Percentiles rank a stretch among this genome's conserved stretches.
Evolutionary conservation across 1,140 invertebrate genomes (phyloP).

Genomic region (Papilio aristodemus): DNA sequence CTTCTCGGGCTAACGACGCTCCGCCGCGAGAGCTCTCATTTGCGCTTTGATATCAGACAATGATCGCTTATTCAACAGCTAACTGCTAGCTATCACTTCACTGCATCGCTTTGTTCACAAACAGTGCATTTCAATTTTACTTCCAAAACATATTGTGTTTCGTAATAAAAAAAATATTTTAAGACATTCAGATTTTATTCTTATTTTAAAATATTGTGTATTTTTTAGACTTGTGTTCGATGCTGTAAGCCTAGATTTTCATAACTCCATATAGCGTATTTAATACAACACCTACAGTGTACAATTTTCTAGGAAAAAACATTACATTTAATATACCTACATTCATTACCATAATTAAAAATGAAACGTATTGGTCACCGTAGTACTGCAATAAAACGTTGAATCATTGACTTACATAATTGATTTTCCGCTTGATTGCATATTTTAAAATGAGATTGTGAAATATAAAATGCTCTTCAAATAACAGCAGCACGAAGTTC

Average conservation of each 20-base stretch:
- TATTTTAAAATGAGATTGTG: slow-evolving; percentile 25
- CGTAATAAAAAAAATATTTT: background rate
- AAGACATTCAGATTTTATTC: too few relatives aligned
- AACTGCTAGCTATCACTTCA: slow-evolving; percentile 29
- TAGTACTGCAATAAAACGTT: slow-evolving; percentile 23
- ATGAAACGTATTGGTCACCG: background rate
- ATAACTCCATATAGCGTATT: too few relatives aligned
- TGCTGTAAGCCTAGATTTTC: too few relatives aligned
- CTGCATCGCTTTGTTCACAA: slow-evolving; percentile 3
- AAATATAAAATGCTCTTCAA: slow-evolving; percentile 11
- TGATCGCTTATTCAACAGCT: slow-evolving; percentile 33
- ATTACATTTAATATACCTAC: slow-evolving; percentile 1
- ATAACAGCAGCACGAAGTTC: background rate
- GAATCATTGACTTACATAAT: slow-evolving; percentile 27
- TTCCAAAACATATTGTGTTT: background rate
- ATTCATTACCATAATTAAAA: slow-evolving; percentile 26
- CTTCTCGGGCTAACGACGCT: slow-evolving; percentile 36
- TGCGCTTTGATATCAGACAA: slow-evolving; percentile 39
- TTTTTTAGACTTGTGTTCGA: too few relatives aligned
- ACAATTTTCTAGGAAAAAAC: slow-evolving; percentile 14
- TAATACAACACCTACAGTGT: too few relatives aligned
- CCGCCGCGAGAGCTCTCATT: slow-evolving; percentile 35
- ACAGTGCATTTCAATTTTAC: background rate
- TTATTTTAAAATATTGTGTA: too few relatives aligned
- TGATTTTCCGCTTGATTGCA: slow-evolving; percentile 29